Evolutionary conservation across 2,797 vertebrate species (phyloP), one percentile per base, ranked within the genome.

Genomic region (Pempheris klunzingeri): DNA sequence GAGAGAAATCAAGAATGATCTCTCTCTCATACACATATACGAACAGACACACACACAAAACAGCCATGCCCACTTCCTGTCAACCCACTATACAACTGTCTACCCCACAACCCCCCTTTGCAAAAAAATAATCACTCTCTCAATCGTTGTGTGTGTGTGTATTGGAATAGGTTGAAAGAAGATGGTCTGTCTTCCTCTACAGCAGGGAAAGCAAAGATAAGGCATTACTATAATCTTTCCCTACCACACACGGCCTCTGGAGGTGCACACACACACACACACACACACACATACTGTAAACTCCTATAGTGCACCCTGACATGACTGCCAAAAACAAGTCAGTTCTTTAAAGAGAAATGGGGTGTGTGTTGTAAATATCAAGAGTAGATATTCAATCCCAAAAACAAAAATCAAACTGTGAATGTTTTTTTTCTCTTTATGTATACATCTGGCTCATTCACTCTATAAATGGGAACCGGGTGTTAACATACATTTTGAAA

Each of bases 161-260:
- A 8, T 67, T 75, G 52, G 46, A 77, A 61, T 50, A 70, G 55
- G 71, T 78, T 84, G 80, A 88, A 86, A 79, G 55, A 86, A 79
- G 55, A 82, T 76, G 66, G 72, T 63, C 64, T 74, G 75, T 77
- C 80, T 71, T 80, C 65, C 80, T 71, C 78, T 65, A 84, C 80
- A 80, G 83, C 80, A 83, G 64, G 83, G 66, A 74, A 82, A 72
- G 81, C 72, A 82, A 85, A 88, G 88, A 90, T 84, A 90, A 87
- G 66, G 71, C 80, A 87, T 90, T 78, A 60, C 80, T 84, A 73
- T 85, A 87, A 89, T 92, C 82, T 84, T 75, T 73, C 64, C 30
- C 47, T 34, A 52, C 52, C 75, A 71, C 83, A 74, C 77, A 77
- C 71, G 65, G 59, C 67, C 65, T 85, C 53, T 85, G 52, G 76